Base-by-base conservation (phyloP, 1,140 invertebrate genomes). In the Zophobas atratus region DNA sequence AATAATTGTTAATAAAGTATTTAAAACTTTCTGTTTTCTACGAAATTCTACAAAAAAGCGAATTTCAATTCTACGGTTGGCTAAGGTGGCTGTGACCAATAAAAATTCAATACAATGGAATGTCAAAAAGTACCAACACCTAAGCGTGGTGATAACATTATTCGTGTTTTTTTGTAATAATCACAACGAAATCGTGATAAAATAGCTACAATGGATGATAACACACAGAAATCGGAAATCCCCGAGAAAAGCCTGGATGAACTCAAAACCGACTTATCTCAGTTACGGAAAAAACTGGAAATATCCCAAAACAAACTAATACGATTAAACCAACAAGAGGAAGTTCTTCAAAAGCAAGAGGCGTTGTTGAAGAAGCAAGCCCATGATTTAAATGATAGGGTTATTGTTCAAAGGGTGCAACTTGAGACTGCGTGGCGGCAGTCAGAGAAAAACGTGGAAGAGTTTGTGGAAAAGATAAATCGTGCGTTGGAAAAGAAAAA, bases 281-380 rank as follows among this genome's bases (percentile, higher is more conserved):
- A n/a, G 0, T 5, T 72, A 38, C 35, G n/a, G 35, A 33, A 33
- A 1, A 34, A 72, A 51, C 46, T 72, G 33, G n/a, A 72, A 2
- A 49, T 51, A n/a, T 53, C 4, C 35, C n/a, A 72, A 4, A 73
- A 39, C 32, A 73, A 55, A 73, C 56, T 73, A 32, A 6, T 56
- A 8, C 33, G 35, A 49, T 49, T 73, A 39, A 67, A 8, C 2
- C 41, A 76, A 76, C 34, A 77, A 60, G 76, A 75, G 35, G 46
- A 70, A 48, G 20, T 77, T 72, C 39, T 8, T 1, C 49, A 53
- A 39, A 48, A 79, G 67, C 48, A 38, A 71, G 46, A 72, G n/a
- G n/a, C 53, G 39, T 32, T 72, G 6, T 63, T 76, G 6, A 51
- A 76, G 33, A 72, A 39, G 6, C 63, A 75, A 38, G 57, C 46